Evolutionary conservation across 2,113 vertebrate genomes (phyloP).

Genomic region (Sapajus apella): DNA sequence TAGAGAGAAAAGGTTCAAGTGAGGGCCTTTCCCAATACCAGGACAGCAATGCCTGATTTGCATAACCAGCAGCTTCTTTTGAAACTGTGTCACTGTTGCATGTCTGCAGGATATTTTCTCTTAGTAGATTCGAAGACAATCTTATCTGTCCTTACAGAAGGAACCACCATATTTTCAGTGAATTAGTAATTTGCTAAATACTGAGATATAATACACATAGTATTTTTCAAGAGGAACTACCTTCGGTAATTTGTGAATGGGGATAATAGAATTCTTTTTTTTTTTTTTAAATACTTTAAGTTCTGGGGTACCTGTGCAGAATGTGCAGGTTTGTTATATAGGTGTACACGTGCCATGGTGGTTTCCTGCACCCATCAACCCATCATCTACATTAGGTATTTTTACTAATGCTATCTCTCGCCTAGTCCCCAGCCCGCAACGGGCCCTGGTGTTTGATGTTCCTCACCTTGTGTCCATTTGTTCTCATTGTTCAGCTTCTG

Average conservation of each 20-base stretch:
- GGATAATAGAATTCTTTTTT: not conserved
- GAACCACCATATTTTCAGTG: not conserved
- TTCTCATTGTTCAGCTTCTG: too few relatives aligned
- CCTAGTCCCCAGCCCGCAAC: too few relatives aligned
- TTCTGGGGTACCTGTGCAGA: too few relatives aligned
- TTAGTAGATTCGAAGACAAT: not conserved
- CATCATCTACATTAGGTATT: too few relatives aligned
- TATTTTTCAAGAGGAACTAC: slow-evolving; percentile 31
- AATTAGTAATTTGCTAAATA: not conserved
- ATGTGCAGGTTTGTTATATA: too few relatives aligned
- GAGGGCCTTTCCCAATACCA: not conserved
- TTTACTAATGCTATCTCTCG: too few relatives aligned
- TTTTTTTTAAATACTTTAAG: too few relatives aligned
- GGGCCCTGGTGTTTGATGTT: too few relatives aligned
- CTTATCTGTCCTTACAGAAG: not conserved
- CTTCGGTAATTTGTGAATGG: slow-evolving; percentile 12
- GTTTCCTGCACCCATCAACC: too few relatives aligned
- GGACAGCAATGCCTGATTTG: not conserved
- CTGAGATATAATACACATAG: not conserved
- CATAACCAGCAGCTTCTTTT: not conserved
- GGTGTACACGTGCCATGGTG: too few relatives aligned
- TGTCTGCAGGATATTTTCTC: not conserved
- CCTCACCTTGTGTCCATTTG: too few relatives aligned
- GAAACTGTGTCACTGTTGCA: not conserved
- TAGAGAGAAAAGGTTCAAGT: not conserved